Evolutionary conservation across 2,888 invertebrate genomes (phyloP), one percentile per base, ranked within the genome.

Genomic region (Drosophila mercatorum): DNA sequence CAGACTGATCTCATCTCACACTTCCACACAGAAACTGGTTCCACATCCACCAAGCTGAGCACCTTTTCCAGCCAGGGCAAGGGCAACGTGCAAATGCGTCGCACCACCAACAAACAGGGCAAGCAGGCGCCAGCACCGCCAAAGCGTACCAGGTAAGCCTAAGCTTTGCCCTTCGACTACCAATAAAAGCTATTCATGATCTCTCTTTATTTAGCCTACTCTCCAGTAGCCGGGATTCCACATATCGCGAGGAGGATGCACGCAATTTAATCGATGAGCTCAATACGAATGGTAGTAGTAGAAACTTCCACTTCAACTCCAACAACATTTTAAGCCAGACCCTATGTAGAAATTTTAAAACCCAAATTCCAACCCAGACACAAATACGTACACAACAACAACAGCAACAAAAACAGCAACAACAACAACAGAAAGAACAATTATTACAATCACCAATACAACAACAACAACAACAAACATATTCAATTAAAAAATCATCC

Each of bases 101-200:
- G 97, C 83, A 96, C 97, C 59, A 97, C 97, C 70, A 97, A 97
- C 93, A 95, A 97, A 81, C 96, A 97, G 91, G 98, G 98, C 80
- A 98, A 98, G 93, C 97, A 97, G 91, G 98, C 98, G 36, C 99
- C 99, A 51, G 97, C 98, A 26, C 98, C 98, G 71, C 98, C 98
- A 40, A 98, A 98, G 93, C 95, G 98, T 84, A 98, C 98, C 80
- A 97, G 97, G 97, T 97, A 49, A 56, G 34, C 3, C 10, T 14
- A 34, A 31, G 8, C 6, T 2, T 1, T 10, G n/a, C 3, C 0
- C 4, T 11, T 40, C 0, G 22, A 40, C 28, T 49, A 2, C 0
- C 0, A 34, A 5, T 17, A 26, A 22, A 36, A 26, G 0, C 22
- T 3, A 53, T 26, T 31, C 17, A 5, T 36, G 8, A 3, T 38